These are phyloP conservation scores for Acridotheres tristis DNA, from an alignment of 2,797 vertebrate genomes.

Conservation along the genomic window DNA sequence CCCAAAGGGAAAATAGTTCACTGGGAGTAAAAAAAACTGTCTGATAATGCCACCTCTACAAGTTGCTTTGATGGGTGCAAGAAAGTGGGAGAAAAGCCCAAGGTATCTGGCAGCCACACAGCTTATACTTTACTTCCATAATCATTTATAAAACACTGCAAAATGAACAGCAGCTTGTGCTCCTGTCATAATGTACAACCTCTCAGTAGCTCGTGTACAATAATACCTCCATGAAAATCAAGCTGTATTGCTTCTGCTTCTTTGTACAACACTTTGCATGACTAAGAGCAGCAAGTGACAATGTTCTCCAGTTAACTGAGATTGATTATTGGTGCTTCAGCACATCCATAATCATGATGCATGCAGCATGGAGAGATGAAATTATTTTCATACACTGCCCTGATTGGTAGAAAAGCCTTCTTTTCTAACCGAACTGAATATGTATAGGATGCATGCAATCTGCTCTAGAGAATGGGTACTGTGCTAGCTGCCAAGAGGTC, in stretches of 20 bases:
- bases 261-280: slow-evolving; percentile 19
- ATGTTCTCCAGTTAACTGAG: slow-evolving; percentile 36
- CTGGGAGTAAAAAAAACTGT: neutral
- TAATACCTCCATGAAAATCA: slow-evolving; percentile 28
- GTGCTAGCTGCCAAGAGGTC: neutral
- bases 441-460: neutral
- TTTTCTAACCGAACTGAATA: slow-evolving; percentile 2
- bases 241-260: slow-evolving; percentile 18
- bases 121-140: neutral
- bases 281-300: slow-evolving; percentile 22
- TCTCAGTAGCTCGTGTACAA: slow-evolving; percentile 10
- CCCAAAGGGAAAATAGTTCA: neutral
- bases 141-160: neutral
- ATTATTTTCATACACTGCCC: neutral
- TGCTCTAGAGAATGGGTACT: neutral
- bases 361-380: neutral
- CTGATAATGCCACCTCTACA: neutral
- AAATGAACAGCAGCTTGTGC: slow-evolving; percentile 3
- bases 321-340: slow-evolving; percentile 46
- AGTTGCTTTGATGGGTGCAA: neutral
- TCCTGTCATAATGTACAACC: neutral
- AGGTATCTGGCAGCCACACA: neutral
- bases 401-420: neutral
- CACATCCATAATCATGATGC: slow-evolving; percentile 34
- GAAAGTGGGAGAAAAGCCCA: neutral